Conservation (phyloP, 2,797 vertebrate species). For the Morus bassanus region DNA sequence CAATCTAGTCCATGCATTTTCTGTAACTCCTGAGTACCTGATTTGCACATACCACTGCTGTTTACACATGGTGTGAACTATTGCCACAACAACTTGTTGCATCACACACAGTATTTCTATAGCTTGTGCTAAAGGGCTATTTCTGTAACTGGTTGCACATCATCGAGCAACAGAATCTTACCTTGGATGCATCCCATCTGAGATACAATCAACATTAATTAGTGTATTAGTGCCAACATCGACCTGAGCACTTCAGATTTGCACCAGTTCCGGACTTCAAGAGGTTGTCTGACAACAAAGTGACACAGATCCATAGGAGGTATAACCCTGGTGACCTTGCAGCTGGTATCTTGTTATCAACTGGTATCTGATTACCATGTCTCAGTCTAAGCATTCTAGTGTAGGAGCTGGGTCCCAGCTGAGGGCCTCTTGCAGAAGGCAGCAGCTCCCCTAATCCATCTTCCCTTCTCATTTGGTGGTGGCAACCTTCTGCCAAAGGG, state of each 20-base stretch:
- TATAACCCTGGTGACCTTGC: not conserved
- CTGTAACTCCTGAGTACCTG: not conserved
- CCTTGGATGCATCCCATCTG: not conserved
- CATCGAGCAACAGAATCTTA: not conserved
- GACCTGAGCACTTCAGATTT: not conserved
- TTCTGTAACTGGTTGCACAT: not conserved
- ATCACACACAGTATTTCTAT: not conserved
- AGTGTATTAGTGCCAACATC: not conserved
- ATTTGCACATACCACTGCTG: not conserved
- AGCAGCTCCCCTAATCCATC: not conserved
- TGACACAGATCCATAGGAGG: not conserved
- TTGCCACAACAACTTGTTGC: not conserved
- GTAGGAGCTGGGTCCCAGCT: not conserved
- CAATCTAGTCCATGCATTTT: not conserved
- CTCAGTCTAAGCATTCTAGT: not conserved
- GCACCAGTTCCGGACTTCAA: not conserved
- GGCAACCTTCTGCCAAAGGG: not conserved
- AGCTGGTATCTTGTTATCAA: not conserved
- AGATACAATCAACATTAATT: not conserved
- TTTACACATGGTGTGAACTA: not conserved
- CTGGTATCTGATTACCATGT: not conserved
- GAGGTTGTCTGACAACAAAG: not conserved
- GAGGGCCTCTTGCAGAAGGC: not conserved
- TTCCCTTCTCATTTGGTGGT: not conserved
- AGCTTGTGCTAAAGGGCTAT: not conserved